A percentile compares a stretch with the other conserved stretches of the same genome.
Conservation (phyloP, 2,888 invertebrate species). For the Saturnia japonica region DNA sequence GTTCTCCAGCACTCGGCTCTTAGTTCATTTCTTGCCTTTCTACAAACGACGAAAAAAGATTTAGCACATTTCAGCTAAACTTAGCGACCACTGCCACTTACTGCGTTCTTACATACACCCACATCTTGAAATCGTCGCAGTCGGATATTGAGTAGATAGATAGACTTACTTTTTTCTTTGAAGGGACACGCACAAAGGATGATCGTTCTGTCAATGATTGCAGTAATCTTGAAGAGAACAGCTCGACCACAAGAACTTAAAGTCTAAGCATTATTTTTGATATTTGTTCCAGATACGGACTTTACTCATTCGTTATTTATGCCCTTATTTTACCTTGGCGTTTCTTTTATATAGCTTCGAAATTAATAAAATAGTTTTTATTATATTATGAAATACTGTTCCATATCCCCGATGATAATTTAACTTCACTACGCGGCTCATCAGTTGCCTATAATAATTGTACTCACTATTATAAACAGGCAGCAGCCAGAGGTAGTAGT, state of each 20-base stretch:
- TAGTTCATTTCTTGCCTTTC: conserved; percentile 57
- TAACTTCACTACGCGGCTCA: too few species aligned
- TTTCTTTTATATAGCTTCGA: not conserved
- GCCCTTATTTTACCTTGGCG: not conserved
- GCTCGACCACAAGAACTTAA: conserved; percentile 20
- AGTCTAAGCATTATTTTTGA: conserved; percentile 21
- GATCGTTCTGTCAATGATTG: conserved; percentile 22
- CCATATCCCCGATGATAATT: too few species aligned
- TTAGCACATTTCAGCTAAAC: conserved; percentile 53
- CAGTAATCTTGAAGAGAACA: conserved; percentile 20
- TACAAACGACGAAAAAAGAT: conserved; percentile 64
- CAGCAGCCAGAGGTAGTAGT: too few species aligned
- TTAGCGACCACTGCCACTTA: conserved; percentile 31
- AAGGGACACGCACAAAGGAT: conserved; percentile 20
- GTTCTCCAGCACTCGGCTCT: conserved; percentile 47
- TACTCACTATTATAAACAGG: too few species aligned
- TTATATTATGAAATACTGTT: too few species aligned
- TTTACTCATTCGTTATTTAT: not conserved
- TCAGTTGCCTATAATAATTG: too few species aligned
- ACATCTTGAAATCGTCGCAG: conserved; percentile 17
- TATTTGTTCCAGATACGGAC: conserved; percentile 18
- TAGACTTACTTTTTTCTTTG: conserved; percentile 18
- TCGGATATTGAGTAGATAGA: conserved; percentile 18
- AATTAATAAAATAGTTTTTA: too few species aligned
- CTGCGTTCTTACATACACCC: conserved; percentile 21